phyloP scores from a whole-genome alignment of 2,888 invertebrate species.

The Acronicta leporina region DNA sequence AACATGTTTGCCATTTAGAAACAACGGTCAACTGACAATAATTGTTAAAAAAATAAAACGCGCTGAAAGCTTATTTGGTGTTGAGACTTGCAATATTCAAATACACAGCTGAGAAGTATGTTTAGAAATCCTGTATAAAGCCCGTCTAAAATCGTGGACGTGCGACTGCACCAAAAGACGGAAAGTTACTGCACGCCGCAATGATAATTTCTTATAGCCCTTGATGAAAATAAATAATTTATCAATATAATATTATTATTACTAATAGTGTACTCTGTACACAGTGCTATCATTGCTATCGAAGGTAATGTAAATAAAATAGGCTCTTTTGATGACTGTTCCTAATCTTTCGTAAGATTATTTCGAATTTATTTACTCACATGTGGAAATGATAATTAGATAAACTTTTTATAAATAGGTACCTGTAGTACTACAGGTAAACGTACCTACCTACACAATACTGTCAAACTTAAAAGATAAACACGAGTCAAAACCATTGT shows the following conservation, averaged over 20 bases:
- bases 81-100: conserved; percentile 73
- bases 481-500: neutral
- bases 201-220: conserved; percentile 45
- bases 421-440: conserved; percentile 25
- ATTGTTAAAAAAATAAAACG: conserved; percentile 19
- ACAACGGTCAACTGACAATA: conserved; percentile 23
- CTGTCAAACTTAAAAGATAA: conserved; percentile 34
- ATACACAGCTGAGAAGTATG: conserved; percentile 76
- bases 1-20: conserved; percentile 82
- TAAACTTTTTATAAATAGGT: conserved; percentile 19
- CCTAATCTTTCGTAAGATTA: conserved; percentile 57
- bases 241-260: conserved; percentile 73
- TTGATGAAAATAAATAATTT: conserved; percentile 70
- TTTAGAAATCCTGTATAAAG: conserved; percentile 44
- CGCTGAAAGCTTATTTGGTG: neutral
- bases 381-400: conserved; percentile 39
- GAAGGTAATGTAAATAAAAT: conserved; percentile 70
- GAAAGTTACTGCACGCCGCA: conserved; percentile 62
- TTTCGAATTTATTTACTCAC: conserved; percentile 48
- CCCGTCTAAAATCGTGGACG: conserved; percentile 64
- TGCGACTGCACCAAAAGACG: conserved; percentile 55
- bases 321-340: conserved; percentile 61
- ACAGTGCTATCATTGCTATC: conserved; percentile 70
- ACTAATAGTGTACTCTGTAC: conserved; percentile 54
- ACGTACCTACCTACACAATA: conserved; percentile 9